A percentile compares a stretch with the other conserved stretches of the same genome.
phyloP scores from a whole-genome alignment of 2,797 vertebrate species.

The Sebastes wilsoni region DNA sequence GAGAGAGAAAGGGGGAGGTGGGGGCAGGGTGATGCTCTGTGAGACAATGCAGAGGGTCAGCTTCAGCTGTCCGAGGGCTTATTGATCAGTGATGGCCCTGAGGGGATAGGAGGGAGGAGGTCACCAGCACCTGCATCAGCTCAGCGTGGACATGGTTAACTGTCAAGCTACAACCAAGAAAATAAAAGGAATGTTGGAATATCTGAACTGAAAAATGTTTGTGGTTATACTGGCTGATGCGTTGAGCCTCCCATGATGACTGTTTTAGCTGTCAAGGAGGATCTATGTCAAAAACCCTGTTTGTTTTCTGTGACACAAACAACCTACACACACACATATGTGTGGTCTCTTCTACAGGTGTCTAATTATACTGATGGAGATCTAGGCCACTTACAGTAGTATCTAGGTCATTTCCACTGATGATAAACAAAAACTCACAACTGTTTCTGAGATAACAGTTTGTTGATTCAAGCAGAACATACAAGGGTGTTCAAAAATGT shows the following conservation, averaged over 20 bases:
- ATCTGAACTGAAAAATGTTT: neutral
- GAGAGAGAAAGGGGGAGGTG: conserved; percentile 5
- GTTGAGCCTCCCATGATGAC: neutral
- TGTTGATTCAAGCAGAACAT: neutral
- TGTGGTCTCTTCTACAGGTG: conserved; percentile 21
- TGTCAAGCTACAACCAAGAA: neutral
- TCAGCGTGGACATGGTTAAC: neutral
- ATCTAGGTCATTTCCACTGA: conserved; percentile 26
- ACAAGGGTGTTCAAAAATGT: neutral
- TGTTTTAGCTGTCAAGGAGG: neutral
- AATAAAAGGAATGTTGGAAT: neutral
- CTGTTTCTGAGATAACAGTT: neutral
- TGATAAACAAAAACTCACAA: neutral
- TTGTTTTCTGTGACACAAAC: neutral
- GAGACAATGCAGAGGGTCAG: conserved; percentile 73
- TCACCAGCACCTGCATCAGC: conserved; percentile 62
- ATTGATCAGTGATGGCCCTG: conserved; percentile 71
- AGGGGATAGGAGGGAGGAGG: conserved; percentile 50
- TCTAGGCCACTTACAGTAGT: conserved; percentile 2
- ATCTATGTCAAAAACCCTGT: neutral
- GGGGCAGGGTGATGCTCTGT: conserved; percentile 62
- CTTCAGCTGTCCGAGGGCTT: conserved; percentile 78
- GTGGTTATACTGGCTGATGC: neutral
- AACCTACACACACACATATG: neutral
- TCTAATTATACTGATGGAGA: conserved; percentile 30